Conservation (phyloP, 30 jellyfish, hydroid and myxozoan genomes). For the Aurelia aurita complex sp. Pacific region DNA sequence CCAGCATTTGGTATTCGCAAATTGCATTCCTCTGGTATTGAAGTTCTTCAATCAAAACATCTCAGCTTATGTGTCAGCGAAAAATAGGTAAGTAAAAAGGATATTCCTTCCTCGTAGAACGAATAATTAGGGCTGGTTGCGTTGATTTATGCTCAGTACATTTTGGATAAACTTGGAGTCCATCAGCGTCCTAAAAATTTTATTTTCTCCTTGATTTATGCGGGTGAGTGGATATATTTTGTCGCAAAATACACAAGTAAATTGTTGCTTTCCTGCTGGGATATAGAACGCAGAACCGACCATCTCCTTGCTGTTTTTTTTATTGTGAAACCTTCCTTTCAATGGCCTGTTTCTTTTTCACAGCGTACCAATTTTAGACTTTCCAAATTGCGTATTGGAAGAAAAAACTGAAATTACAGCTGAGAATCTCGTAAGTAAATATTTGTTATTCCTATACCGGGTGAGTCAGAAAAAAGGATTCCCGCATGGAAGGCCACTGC, state of each 20-base stretch:
- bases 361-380: slow-evolving; percentile 91
- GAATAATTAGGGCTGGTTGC: no score
- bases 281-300: no score
- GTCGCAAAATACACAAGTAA: no score
- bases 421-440: slow-evolving; percentile 79
- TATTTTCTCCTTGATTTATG: background rate
- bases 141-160: no score
- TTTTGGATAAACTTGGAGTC: no score
- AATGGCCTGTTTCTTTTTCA: background rate
- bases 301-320: no score
- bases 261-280: no score
- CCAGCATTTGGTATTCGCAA: slow-evolving; percentile 97
- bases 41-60: slow-evolving; percentile 95
- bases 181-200: background rate
- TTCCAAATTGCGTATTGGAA: slow-evolving; percentile 87
- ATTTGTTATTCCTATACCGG: no score
- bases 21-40: slow-evolving; percentile 91
- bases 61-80: slow-evolving; percentile 95
- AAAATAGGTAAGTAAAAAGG: slow-evolving; percentile 68
- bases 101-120: no score
- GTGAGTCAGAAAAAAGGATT: no score
- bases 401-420: slow-evolving; percentile 88
- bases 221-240: no score
- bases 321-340: background rate
- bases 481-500: no score